Conservation (phyloP, 2,888 invertebrate genomes). For the Drosophila mulleri region DNA sequence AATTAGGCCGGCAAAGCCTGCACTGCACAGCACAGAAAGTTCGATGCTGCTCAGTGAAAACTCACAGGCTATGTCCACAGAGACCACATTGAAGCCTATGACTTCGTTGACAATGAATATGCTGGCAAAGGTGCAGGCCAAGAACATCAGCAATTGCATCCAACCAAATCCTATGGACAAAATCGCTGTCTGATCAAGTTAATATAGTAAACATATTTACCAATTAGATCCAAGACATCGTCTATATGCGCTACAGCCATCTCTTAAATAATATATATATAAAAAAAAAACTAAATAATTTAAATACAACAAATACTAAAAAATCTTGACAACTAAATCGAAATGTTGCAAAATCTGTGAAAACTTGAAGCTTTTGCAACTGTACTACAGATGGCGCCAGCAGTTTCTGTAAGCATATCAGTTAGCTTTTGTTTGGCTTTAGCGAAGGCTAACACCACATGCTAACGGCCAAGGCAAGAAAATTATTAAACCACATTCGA, state of each 20-base stretch:
- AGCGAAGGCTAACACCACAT: neutral
- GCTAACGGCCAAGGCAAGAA: neutral
- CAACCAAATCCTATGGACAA: conserved; percentile 32
- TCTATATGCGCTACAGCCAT: conserved; percentile 23
- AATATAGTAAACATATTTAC: conserved; percentile 14
- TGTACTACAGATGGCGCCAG: conserved; percentile 7
- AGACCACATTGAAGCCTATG: conserved; percentile 16
- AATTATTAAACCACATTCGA: neutral
- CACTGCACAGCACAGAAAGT: conserved; percentile 10
- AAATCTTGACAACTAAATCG: conserved; percentile 18
- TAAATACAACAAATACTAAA: neutral
- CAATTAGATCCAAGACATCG: conserved; percentile 30
- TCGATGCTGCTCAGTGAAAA: conserved; percentile 7
- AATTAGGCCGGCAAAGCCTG: conserved; percentile 33
- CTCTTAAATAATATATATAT: neutral
- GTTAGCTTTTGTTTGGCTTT: neutral
- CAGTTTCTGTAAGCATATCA: neutral
- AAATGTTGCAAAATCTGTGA: neutral
- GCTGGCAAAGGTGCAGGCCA: neutral
- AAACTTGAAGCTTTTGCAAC: neutral
- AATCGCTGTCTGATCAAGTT: too few relatives aligned
- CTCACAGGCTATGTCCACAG: conserved; percentile 21
- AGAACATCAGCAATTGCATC: conserved; percentile 20
- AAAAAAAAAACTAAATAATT: neutral
- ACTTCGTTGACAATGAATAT: conserved; percentile 20